Conservation (phyloP, 2,113 vertebrate species). For the Pardalotus punctatus region DNA sequence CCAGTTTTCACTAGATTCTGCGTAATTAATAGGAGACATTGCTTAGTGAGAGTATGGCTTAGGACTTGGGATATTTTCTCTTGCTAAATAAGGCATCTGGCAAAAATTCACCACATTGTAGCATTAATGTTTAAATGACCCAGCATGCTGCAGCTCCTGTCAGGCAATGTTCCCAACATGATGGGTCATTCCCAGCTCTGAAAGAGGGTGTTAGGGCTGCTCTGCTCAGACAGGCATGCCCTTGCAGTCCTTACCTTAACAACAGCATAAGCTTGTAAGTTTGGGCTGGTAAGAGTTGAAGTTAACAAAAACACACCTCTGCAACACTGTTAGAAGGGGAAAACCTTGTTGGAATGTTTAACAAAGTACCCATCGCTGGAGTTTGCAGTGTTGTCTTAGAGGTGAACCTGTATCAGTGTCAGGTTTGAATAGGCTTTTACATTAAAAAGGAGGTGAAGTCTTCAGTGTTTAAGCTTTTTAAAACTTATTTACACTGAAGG, state of each 20-base stretch:
- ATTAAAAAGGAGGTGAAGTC: background rate
- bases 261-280: background rate
- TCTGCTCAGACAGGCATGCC: background rate
- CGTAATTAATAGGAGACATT: background rate
- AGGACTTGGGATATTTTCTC: background rate
- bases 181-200: background rate
- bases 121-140: background rate
- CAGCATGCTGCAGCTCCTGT: background rate
- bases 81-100: background rate
- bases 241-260: accelerated
- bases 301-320: background rate
- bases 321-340: background rate
- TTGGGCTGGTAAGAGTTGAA: background rate
- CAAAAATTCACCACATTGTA: background rate
- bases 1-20: background rate
- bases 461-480: background rate
- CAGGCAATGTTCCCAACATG: background rate
- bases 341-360: background rate
- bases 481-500: background rate
- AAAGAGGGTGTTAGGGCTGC: background rate
- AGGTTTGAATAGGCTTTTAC: background rate
- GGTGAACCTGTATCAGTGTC: background rate
- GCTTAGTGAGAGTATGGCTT: background rate
- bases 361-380: background rate
- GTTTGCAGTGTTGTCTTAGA: background rate